Evolutionary conservation across 1,140 invertebrate species (phyloP), one percentile per base, ranked within the genome.

Genomic region (Cyclina sinensis): DNA sequence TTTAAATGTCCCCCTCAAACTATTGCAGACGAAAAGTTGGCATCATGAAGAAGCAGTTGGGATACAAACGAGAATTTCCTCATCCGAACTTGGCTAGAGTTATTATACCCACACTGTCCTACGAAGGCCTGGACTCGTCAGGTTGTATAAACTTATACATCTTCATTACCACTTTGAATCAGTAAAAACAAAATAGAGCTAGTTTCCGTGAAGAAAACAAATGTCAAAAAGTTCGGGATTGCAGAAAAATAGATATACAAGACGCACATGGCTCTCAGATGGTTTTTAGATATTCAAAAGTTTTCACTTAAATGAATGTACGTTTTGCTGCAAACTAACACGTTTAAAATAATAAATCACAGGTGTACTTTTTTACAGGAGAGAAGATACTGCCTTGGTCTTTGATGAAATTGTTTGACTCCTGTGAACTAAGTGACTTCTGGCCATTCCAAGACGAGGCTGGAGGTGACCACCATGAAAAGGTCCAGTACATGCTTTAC

Each of bases 321-420:
- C n/a, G n/a, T n/a, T n/a, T n/a, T n/a, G n/a, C n/a, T n/a, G n/a
- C n/a, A n/a, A n/a, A n/a, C n/a, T n/a, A n/a, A n/a, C n/a, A n/a
- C n/a, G n/a, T n/a, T n/a, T n/a, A n/a, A n/a, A n/a, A n/a, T n/a
- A n/a, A 43, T 43, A 14, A 4, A 7, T 43, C 43, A 43, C 43
- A 43, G 24, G 24, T 65, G 11, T 65, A 16, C 14, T 76, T 18
- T 35, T 35, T 68, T 80, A 24, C 46, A 88, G 86, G 84, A 70
- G 57, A 80, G n/a, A 87, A 68, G 39, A 70, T 87, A 16, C 21
- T 54, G 18, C 74, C 85, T 32, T 70, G 74, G 74, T 87, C 74
- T 16, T 24, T 87, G 30, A 24, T 87, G 76, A 87, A 68, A 37
- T 37, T 87, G 46, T 80, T 65, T 30, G 85, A 87, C 43, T 68